Evolutionary conservation across 92 coral and sea anemone species (phyloP), one percentile per base, ranked within the genome.

Genomic region (Phenganax marumi): DNA sequence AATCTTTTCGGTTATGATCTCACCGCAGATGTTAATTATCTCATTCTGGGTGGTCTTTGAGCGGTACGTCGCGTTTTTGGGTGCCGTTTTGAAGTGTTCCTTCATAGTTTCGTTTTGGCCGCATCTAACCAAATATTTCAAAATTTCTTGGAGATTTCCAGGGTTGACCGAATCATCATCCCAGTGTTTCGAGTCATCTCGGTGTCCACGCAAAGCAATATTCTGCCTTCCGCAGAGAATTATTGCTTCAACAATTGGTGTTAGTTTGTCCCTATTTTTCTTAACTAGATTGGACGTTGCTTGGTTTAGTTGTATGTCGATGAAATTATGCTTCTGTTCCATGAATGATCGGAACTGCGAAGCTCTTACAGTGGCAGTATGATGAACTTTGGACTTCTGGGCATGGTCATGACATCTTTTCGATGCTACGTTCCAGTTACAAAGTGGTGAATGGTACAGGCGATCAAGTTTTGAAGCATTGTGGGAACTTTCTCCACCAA

Each of bases 211-310:
- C 18, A 72, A 50, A 46, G 77, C 21, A 12, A 72, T 48, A 49
- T 72, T 72, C 56, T 72, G 77, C 56, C 77, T 11, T 12, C 56
- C 55, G 43, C 77, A 72, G 50, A 72, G 18, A 48, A 72, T 50
- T 11, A 39, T 4, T 8, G 56, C 55, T 18, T 50, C 77, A 5
- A 72, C 56, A 10, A 46, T 72, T 46, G 55, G 56, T 72, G 22
- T 72, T 0, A 72, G 11, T 48, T 13, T 46, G 12, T 46, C 56
- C 21, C 77, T 72, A 24, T 72, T 72, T 54, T 72, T 24, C 12
- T 72, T 10, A 13, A 72, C 21, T 50, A 39, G 77, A 19, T 50
- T 46, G 22, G 21, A 18, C 10, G 16, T 11, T 18, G 50, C 50
- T 10, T 17, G 21, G 21, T 72, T 24, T 2, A 72, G 56, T 56